phyloP scores from a whole-genome alignment of 2,888 invertebrate species.

The Drosophila kuntzei region DNA sequence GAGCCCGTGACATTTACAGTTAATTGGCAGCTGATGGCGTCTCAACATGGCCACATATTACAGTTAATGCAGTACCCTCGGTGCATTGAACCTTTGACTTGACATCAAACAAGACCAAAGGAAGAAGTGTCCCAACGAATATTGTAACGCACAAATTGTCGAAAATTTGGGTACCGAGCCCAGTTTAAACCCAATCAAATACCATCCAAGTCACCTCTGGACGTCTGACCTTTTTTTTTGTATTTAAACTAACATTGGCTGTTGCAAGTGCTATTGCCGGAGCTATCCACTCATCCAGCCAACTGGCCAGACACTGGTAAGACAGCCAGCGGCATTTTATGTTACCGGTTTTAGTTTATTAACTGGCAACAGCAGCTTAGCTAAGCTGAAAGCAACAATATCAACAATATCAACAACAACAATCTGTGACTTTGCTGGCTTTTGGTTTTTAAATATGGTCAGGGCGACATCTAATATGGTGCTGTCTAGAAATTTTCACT shows the following conservation, averaged over 20 bases:
- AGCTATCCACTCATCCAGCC: slow-evolving; percentile 36
- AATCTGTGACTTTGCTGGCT: slow-evolving; percentile 62
- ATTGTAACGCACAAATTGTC: slow-evolving; percentile 39
- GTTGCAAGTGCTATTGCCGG: slow-evolving; percentile 40
- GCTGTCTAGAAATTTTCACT: slow-evolving; percentile 73
- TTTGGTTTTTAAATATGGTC: slow-evolving; percentile 66
- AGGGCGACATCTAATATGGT: slow-evolving; percentile 64
- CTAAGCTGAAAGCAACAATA: slow-evolving; percentile 13
- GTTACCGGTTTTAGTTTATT: slow-evolving; percentile 79
- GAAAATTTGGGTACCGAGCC: slow-evolving; percentile 20
- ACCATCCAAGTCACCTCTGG: slow-evolving; percentile 22
- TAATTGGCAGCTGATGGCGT: slow-evolving; percentile 63
- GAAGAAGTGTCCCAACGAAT: background rate
- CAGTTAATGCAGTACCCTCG: slow-evolving; percentile 41
- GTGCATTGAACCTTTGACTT: slow-evolving; percentile 66
- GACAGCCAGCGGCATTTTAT: slow-evolving; percentile 64
- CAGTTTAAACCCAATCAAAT: slow-evolving; percentile 22
- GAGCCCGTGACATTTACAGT: slow-evolving; percentile 76
- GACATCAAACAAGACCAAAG: background rate
- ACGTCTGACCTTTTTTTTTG: slow-evolving; percentile 18
- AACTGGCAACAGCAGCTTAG: slow-evolving; percentile 53
- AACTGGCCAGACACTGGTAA: slow-evolving; percentile 37
- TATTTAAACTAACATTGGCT: slow-evolving; percentile 26
- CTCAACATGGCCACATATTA: slow-evolving; percentile 18
- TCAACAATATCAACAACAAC: slow-evolving; percentile 10